A percentile compares a stretch with the other conserved stretches of the same genome.
Evolutionary conservation across 2,113 vertebrate species (phyloP).

Genomic region (Oceanites oceanicus): DNA sequence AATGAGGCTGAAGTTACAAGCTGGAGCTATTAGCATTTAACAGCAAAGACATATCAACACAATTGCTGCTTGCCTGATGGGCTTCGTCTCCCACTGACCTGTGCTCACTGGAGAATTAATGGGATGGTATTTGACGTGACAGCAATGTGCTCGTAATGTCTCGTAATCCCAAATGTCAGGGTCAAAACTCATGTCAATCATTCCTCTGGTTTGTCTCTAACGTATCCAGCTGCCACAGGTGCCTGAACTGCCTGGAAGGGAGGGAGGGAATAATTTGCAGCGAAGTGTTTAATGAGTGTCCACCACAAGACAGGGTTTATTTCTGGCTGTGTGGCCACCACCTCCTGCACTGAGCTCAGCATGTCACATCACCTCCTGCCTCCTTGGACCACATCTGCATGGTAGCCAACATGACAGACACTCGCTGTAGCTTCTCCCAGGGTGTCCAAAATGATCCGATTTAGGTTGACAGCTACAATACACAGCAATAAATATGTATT

Average conservation of each 20-base stretch:
- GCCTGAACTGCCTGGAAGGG: background rate
- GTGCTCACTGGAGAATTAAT: background rate
- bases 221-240: background rate
- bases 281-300: background rate
- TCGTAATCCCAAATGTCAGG: background rate
- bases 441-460: background rate
- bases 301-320: background rate
- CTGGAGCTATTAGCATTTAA: background rate
- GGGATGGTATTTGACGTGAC: background rate
- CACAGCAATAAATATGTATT: background rate
- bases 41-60: background rate
- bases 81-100: background rate
- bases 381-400: background rate
- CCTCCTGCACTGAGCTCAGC: background rate
- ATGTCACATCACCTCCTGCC: background rate
- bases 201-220: background rate
- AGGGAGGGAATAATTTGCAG: background rate
- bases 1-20: background rate
- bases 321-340: background rate
- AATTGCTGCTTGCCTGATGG: background rate
- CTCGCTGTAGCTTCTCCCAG: background rate
- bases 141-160: accelerated
- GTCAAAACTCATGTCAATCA: background rate
- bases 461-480: background rate
- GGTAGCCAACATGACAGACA: background rate